Evolutionary conservation across 2,797 vertebrate genomes (phyloP).

Genomic region (Taenioides sp.): DNA sequence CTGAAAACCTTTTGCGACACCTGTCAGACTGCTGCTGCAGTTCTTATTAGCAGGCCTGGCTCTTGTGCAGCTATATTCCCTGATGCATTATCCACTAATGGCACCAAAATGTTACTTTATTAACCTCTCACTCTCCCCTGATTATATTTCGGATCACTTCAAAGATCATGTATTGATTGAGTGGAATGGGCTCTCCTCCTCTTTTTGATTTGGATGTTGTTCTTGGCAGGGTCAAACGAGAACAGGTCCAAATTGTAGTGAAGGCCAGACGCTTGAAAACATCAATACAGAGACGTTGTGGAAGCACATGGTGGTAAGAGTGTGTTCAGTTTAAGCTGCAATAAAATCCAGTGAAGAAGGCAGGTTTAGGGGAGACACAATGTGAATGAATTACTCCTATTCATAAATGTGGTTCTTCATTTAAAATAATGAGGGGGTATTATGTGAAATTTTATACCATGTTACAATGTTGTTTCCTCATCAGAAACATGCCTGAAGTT

Average conservation of each 20-base stretch:
- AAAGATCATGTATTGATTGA: constrained; percentile 12
- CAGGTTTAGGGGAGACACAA: neutral
- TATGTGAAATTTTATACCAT: too few species aligned
- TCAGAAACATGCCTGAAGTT: too few species aligned
- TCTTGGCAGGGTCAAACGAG: neutral
- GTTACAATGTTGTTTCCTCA: too few species aligned
- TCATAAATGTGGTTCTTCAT: neutral
- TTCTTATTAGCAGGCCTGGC: neutral
- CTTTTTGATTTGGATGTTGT: constrained; percentile 9
- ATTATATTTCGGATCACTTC: constrained; percentile 9
- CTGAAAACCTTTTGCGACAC: neutral
- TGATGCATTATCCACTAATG: constrained; percentile 5
- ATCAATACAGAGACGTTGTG: neutral
- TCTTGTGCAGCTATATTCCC: neutral
- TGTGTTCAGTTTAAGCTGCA: constrained; percentile 2
- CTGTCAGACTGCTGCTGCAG: neutral
- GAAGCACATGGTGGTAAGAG: constrained; percentile 1
- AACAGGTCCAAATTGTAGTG: neutral
- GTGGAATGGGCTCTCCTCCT: neutral
- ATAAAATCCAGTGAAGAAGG: neutral
- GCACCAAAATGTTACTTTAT: constrained; percentile 11
- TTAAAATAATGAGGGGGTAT: neutral
- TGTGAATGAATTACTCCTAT: neutral
- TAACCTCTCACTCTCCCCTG: neutral
- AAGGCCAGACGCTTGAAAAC: constrained; percentile 1